phyloP scores from a whole-genome alignment of 2,797 vertebrate species.

The Myotis planiceps region DNA sequence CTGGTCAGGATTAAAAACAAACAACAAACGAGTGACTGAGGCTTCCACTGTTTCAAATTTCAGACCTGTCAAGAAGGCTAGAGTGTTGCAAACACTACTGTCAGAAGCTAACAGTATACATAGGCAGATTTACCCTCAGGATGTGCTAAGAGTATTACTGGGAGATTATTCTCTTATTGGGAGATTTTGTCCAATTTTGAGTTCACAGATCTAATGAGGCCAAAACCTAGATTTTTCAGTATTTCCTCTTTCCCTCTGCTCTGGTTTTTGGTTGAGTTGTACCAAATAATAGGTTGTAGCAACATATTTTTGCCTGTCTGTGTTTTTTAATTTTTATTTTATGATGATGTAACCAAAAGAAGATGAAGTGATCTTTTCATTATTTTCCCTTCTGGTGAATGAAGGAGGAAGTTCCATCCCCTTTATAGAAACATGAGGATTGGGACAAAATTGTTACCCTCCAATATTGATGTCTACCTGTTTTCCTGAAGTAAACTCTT shows the following conservation, averaged over 20 bases:
- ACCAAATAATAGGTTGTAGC: background rate
- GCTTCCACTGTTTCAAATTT: background rate
- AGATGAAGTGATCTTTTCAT: background rate
- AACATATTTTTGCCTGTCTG: background rate
- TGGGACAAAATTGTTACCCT: background rate
- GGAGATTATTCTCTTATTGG: background rate
- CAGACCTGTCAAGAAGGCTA: background rate
- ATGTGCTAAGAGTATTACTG: background rate
- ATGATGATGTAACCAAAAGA: background rate
- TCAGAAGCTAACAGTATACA: background rate
- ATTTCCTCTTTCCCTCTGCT: background rate
- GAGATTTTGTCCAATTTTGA: background rate
- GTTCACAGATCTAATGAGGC: background rate
- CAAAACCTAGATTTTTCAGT: background rate
- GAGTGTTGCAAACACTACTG: background rate
- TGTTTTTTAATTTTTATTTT: constrained; percentile 5
- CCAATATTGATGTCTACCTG: background rate
- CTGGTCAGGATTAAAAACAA: background rate
- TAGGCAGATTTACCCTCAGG: background rate
- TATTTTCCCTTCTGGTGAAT: background rate
- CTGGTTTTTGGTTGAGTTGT: background rate
- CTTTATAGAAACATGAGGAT: background rate
- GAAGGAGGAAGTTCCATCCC: background rate
- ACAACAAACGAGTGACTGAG: background rate
- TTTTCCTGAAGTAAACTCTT: background rate